These are phyloP conservation scores for Fringilla coelebs DNA, from an alignment of 2,797 vertebrate genomes.

Conservation along the genomic window DNA sequence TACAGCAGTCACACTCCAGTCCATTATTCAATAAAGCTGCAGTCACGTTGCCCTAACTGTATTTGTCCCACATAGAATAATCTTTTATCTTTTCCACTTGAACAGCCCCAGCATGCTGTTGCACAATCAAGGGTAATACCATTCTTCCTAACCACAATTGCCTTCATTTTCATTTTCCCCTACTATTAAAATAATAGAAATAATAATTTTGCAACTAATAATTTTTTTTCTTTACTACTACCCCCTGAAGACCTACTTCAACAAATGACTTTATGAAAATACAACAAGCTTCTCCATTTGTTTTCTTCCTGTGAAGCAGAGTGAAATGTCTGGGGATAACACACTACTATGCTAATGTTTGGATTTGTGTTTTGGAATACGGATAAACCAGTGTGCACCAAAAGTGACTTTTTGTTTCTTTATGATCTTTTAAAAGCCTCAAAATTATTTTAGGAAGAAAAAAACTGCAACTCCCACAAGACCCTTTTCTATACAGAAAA, in stretches of 20 bases:
- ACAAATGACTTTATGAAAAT: background rate
- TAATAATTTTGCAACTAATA: background rate
- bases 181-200: slow-evolving; percentile 11
- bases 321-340: background rate
- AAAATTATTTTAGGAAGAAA: background rate
- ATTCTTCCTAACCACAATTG: background rate
- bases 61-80: slow-evolving; percentile 15
- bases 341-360: background rate
- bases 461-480: accelerated
- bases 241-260: background rate
- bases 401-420: background rate
- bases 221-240: background rate
- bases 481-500: background rate
- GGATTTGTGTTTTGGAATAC: background rate
- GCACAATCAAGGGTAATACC: background rate
- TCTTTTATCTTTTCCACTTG: slow-evolving; percentile 2
- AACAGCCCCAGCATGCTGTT: background rate
- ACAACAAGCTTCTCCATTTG: background rate
- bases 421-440: background rate
- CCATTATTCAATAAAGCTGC: slow-evolving; percentile 28
- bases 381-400: background rate
- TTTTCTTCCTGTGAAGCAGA: background rate
- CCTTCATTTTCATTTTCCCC: background rate
- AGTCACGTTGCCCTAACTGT: background rate
- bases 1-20: background rate